phyloP scores from a whole-genome alignment of 1,140 invertebrate genomes.

The Galleria mellonella region DNA sequence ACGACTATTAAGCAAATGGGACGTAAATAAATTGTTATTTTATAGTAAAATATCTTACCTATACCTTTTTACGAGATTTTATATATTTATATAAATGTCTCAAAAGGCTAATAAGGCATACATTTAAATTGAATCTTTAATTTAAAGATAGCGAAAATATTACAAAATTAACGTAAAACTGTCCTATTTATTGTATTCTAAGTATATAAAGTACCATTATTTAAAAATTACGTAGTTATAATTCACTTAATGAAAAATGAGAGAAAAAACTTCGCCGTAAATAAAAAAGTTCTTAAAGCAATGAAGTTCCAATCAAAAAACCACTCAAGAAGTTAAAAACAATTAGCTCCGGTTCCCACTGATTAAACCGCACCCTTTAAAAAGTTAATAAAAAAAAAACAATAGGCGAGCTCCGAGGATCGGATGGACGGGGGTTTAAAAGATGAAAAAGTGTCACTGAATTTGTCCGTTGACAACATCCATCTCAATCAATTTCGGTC shows the following conservation, averaged over 20 bases:
- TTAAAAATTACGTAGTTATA: too few relatives aligned
- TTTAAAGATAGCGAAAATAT: background rate
- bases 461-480: slow-evolving; percentile 53
- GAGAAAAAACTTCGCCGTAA: slow-evolving; percentile 1
- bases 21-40: too few relatives aligned
- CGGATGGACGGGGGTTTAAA: slow-evolving; percentile 19
- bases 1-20: too few relatives aligned
- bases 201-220: too few relatives aligned
- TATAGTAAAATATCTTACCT: too few relatives aligned
- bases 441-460: slow-evolving; percentile 35
- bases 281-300: slow-evolving; percentile 14
- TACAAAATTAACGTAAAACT: background rate
- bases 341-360: slow-evolving; percentile 26
- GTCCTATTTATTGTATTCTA: too few relatives aligned
- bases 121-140: background rate
- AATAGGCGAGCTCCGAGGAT: slow-evolving; percentile 1
- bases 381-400: slow-evolving; percentile 30
- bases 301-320: slow-evolving; percentile 28
- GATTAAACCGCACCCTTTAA: slow-evolving; percentile 22
- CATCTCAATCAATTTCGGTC: slow-evolving; percentile 54
- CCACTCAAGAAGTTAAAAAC: slow-evolving; percentile 50
- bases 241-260: background rate
- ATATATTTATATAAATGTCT: too few relatives aligned
- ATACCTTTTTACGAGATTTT: too few relatives aligned
- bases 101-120: too few relatives aligned